Evolutionary conservation across 2,888 invertebrate genomes (phyloP).

Genomic region (Caenorhabditis uteleia): DNA sequence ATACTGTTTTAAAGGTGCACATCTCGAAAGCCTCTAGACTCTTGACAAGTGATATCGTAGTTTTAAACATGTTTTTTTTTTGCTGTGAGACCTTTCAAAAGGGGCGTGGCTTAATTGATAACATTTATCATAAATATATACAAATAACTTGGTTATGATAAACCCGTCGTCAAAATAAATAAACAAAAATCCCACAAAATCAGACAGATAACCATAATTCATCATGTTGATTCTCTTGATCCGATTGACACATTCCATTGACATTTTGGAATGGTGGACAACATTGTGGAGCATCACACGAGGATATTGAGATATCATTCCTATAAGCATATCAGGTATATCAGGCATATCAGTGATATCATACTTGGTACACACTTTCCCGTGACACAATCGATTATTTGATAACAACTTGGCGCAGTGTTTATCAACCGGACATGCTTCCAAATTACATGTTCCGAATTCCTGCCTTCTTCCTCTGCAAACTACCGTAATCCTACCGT

Average conservation of each 20-base stretch:
- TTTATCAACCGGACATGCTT: slow-evolving; percentile 61
- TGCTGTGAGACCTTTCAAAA: no score
- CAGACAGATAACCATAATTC: slow-evolving; percentile 33
- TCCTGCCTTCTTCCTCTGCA: slow-evolving; percentile 64
- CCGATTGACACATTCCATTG: slow-evolving; percentile 56
- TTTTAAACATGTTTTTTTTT: no score
- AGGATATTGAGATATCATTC: slow-evolving; percentile 43
- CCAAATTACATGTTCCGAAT: slow-evolving; percentile 64
- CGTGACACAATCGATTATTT: slow-evolving; percentile 57
- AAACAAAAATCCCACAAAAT: no score
- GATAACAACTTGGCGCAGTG: slow-evolving; percentile 56
- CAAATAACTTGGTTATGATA: no score
- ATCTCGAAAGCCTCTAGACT: no score
- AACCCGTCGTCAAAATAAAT: slow-evolving; percentile 1
- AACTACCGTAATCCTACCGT: neutral
- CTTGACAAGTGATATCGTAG: no score
- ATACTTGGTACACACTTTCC: slow-evolving; percentile 53
- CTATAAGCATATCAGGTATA: slow-evolving; percentile 23
- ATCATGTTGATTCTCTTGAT: slow-evolving; percentile 30
- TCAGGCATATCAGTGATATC: neutral
- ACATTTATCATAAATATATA: no score
- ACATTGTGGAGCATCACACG: slow-evolving; percentile 62
- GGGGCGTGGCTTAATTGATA: no score
- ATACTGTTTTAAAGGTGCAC: no score
- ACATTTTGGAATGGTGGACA: slow-evolving; percentile 63